phyloP scores from a whole-genome alignment of 92 coral and sea anemone species.

The Siderastrea siderea region DNA sequence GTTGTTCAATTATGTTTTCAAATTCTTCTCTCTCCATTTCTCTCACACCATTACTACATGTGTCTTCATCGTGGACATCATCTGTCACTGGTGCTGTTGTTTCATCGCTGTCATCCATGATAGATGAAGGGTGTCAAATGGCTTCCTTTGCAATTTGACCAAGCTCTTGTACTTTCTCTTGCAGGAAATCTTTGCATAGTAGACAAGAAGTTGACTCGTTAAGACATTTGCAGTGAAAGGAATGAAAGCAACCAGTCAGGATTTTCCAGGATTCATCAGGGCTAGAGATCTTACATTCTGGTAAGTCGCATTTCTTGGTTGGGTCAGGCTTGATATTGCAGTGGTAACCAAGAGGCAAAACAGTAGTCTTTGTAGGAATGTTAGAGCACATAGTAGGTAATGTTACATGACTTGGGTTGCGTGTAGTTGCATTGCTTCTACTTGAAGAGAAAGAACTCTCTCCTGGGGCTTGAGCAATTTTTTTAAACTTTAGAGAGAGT shows the following conservation, averaged over 20 bases:
- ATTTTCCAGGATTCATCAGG: neutral
- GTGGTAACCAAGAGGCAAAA: conserved; percentile 57
- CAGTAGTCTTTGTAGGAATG: neutral
- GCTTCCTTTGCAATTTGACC: no score
- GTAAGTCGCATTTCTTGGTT: conserved; percentile 23
- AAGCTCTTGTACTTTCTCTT: no score
- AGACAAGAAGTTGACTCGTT: conserved; percentile 40
- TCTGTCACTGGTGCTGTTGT: no score
- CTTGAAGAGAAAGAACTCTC: conserved; percentile 11
- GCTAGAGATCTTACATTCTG: no score
- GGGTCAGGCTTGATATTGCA: conserved; percentile 27
- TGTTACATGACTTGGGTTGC: conserved; percentile 5
- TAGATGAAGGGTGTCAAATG: no score
- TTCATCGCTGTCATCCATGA: no score
- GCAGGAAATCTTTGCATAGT: no score
- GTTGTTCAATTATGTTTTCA: neutral
- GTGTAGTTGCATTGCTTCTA: no score
- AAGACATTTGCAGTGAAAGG: no score
- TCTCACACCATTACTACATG: no score
- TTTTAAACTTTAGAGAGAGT: conserved; percentile 30
- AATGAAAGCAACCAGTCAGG: no score
- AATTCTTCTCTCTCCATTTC: conserved; percentile 21
- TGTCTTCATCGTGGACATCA: no score
- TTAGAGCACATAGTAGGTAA: conserved; percentile 40
- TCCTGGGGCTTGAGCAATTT: conserved; percentile 26